Conservation (phyloP, 2,888 invertebrate species). For the Camponotus fellah region DNA sequence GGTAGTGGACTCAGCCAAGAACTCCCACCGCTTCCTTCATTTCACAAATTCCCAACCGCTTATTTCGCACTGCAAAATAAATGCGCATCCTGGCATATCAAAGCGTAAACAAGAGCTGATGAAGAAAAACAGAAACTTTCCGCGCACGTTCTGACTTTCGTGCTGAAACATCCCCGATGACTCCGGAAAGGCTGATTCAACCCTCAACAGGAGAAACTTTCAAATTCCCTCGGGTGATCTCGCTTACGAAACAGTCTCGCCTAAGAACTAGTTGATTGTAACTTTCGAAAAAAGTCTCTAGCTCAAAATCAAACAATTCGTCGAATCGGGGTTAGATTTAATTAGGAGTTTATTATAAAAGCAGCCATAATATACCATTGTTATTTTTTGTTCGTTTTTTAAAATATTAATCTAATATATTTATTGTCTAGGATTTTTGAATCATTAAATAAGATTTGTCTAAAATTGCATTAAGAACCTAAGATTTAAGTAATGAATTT, state of each 20-base stretch:
- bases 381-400: neutral
- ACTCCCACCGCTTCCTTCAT: conserved; percentile 66
- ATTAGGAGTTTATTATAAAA: neutral
- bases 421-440: neutral
- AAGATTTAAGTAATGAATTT: neutral
- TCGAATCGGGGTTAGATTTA: neutral
- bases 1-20: conserved; percentile 67
- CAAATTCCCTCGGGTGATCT: conserved; percentile 41
- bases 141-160: conserved; percentile 36
- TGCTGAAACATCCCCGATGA: conserved; percentile 25
- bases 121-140: conserved; percentile 46
- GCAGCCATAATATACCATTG: neutral
- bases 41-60: conserved; percentile 62
- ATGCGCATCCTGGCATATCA: conserved; percentile 52
- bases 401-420: neutral
- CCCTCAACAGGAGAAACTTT: conserved; percentile 43
- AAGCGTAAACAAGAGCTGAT: conserved; percentile 28
- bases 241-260: conserved; percentile 45
- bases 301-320: conserved; percentile 11
- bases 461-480: neutral
- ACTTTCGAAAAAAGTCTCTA: conserved; percentile 2
- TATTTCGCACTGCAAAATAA: conserved; percentile 70
- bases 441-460: neutral
- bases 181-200: neutral
- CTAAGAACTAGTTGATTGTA: conserved; percentile 11